Conservation (phyloP, 2,797 vertebrate genomes). For the Notamacropus eugenii region DNA sequence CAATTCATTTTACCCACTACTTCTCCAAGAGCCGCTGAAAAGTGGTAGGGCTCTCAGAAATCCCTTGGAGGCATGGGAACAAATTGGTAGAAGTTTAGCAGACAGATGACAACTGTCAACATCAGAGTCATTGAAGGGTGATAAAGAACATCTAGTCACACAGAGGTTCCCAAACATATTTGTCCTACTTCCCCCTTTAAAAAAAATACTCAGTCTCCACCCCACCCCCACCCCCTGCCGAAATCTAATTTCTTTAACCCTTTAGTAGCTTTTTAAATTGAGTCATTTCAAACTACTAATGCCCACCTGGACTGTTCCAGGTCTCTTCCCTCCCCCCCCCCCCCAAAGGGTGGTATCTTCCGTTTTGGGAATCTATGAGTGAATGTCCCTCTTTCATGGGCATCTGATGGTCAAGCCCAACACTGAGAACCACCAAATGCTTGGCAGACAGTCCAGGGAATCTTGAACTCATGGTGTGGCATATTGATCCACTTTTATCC, state of each 20-base stretch:
- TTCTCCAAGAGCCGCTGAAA: background rate
- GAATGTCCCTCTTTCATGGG: background rate
- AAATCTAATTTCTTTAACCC: too few species aligned
- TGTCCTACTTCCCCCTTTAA: too few species aligned
- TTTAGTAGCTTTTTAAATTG: too few species aligned
- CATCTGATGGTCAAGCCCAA: background rate
- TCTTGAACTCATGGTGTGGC: background rate
- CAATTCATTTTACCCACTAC: background rate
- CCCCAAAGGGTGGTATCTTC: too few species aligned
- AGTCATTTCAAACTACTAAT: too few species aligned
- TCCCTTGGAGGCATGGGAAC: background rate
- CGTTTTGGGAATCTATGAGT: background rate
- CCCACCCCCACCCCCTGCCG: too few species aligned
- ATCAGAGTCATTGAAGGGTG: background rate
- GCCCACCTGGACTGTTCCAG: too few species aligned
- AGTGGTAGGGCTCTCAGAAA: background rate
- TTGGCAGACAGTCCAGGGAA: background rate
- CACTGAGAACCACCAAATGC: background rate
- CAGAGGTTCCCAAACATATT: too few species aligned
- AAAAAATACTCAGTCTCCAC: too few species aligned
- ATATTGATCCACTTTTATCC: background rate
- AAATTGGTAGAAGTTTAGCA: background rate
- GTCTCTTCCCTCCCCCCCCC: too few species aligned
- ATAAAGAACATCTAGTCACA: background rate
- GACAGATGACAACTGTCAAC: background rate